Conservation (phyloP, 2,113 vertebrate genomes). For the Clupea harengus region DNA sequence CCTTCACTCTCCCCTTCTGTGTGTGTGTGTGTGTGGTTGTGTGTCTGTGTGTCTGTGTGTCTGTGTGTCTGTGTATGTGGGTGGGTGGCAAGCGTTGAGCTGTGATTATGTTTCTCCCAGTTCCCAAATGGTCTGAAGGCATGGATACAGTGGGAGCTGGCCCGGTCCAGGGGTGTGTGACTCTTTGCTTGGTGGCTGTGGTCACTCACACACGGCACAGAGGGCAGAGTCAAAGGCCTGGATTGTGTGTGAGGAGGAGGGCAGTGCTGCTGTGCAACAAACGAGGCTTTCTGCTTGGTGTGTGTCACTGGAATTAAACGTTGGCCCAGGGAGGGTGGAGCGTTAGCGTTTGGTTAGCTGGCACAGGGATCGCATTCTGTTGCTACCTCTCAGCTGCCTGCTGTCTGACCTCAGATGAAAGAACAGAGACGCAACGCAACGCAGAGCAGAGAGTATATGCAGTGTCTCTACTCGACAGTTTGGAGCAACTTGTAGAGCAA, state of each 20-base stretch:
- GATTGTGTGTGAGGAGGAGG: not conserved
- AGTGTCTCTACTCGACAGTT: conserved; percentile 49
- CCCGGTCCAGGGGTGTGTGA: conserved; percentile 1
- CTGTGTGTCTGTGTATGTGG: not conserved
- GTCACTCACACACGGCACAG: not conserved
- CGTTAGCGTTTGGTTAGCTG: conserved; percentile 42
- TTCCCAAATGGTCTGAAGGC: conserved; percentile 8
- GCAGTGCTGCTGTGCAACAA: conserved; percentile 32
- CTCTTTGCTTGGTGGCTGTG: not conserved
- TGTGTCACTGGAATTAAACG: conserved; percentile 41
- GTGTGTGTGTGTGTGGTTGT: not conserved
- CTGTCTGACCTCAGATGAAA: conserved; percentile 57
- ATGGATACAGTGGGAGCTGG: not conserved
- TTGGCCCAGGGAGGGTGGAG: conserved; percentile 32
- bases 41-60: not conserved
- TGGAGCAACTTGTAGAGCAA: not conserved
- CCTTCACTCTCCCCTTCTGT: not conserved
- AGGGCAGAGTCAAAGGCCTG: conserved; percentile 16
- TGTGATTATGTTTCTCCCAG: conserved; percentile 25
- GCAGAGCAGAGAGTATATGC: conserved; percentile 61
- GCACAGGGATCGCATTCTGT: conserved; percentile 57
- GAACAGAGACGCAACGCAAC: conserved; percentile 60
- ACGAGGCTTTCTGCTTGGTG: conserved; percentile 59
- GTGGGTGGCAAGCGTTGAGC: not conserved
- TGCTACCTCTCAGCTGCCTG: conserved; percentile 57